Evolutionary conservation across 2,113 vertebrate species (phyloP).

Genomic region (Scartelaos histophorus): DNA sequence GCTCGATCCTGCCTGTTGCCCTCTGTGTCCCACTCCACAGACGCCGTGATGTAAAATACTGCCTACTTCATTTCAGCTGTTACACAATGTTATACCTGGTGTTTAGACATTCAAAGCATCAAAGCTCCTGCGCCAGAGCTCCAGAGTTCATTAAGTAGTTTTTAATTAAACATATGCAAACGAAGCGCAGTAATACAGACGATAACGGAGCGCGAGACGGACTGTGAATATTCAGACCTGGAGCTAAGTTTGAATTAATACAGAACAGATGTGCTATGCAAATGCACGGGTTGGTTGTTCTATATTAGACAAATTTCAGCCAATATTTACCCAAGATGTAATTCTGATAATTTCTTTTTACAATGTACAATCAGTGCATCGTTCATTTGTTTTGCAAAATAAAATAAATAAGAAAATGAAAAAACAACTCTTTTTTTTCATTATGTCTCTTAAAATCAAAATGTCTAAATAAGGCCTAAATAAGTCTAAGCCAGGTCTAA

Average conservation of each 20-base stretch:
- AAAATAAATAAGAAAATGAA: too few relatives aligned
- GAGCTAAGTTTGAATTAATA: not conserved
- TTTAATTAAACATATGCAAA: constrained; percentile 1
- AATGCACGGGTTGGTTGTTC: not conserved
- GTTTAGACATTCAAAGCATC: not conserved
- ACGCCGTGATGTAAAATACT: not conserved
- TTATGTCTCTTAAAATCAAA: too few relatives aligned
- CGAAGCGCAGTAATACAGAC: not conserved
- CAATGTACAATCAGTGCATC: too few relatives aligned
- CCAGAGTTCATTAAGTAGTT: not conserved
- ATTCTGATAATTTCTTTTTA: not conserved
- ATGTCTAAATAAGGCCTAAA: too few relatives aligned
- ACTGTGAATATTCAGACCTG: not conserved
- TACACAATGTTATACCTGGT: not conserved
- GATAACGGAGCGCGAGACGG: not conserved
- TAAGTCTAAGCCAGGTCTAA: too few relatives aligned
- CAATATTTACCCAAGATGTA: not conserved
- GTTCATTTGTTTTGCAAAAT: too few relatives aligned
- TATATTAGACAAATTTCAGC: not conserved
- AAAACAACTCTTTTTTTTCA: too few relatives aligned
- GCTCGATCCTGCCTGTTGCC: not conserved
- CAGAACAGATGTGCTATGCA: not conserved
- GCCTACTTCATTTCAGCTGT: not conserved
- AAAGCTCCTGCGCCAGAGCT: not conserved
- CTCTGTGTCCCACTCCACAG: not conserved